Evolutionary conservation across 2,113 vertebrate species (phyloP).

Genomic region (Larimichthys crocea): DNA sequence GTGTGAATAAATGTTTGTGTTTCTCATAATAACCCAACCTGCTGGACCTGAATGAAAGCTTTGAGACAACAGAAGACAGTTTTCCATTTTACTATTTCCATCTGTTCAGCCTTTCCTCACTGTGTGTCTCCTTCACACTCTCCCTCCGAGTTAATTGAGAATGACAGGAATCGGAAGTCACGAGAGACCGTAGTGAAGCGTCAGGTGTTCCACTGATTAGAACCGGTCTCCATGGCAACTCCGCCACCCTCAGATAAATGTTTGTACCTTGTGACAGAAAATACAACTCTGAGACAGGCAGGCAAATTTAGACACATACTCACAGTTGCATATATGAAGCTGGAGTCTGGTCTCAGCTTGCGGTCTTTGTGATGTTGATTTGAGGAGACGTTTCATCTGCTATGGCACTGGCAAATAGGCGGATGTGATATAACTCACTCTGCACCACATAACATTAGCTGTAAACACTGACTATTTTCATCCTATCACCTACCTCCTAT

Average conservation of each 20-base stretch:
- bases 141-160: constrained; percentile 53
- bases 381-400: background rate
- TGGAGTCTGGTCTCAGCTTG: background rate
- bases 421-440: constrained; percentile 13
- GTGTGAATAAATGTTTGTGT: background rate
- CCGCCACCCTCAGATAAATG: constrained; percentile 28
- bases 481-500: background rate
- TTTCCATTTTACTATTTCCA: background rate
- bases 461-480: background rate
- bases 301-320: constrained; percentile 5
- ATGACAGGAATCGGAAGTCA: constrained; percentile 37
- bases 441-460: background rate
- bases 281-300: constrained; percentile 11
- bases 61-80: background rate
- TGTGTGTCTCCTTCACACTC: constrained; percentile 1
- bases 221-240: constrained; percentile 72
- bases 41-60: background rate
- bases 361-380: constrained; percentile 12
- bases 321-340: background rate
- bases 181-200: constrained; percentile 33
- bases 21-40: background rate
- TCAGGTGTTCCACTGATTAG: constrained; percentile 72
- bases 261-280: constrained; percentile 38
- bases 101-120: background rate
- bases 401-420: background rate